Base-by-base conservation (phyloP, 1,140 invertebrate species). In the Schmidtea mediterranea region DNA sequence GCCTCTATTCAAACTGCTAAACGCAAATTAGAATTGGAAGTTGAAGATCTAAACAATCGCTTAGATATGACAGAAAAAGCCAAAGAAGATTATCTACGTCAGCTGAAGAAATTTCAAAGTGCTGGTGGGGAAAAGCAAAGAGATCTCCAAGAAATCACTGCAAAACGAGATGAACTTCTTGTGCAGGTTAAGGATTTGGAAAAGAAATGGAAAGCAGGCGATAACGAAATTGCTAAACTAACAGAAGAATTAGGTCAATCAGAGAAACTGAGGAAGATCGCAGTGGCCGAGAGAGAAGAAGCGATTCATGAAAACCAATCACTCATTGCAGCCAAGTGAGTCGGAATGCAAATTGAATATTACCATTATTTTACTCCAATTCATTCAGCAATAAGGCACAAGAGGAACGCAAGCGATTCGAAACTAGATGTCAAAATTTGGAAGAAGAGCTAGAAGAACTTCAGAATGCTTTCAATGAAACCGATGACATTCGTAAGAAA, bases 391-490 rank as follows among this genome's bases (percentile, higher is more conserved):
- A 32, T 10, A 19, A 15, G 12, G 15, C 23, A 6, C 12, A 12
- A 12, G 46, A 48, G 16, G 46, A 48, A n/a, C 15, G 23, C 6
- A 48, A 48, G 19, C 6, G 38, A 6, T 24, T 48, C 5, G 46
- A 48, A 23, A 36, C 24, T 2, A 37, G 16, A 18, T 15, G 16
- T 13, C 16, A 18, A 15, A 18, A 24, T 13, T 23, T 48, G 10
- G 46, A 48, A 24, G 46, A 48, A 5, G 46, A 48, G 13, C 19
- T 48, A 24, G 46, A 48, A 24, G 46, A 48, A 24, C 15, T 21
- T 13, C 38, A 37, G 13, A 40, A 16, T 40, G 24, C 13, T 21
- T 12, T 18, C 12, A 23, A 48, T 13, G 23, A 18, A 13, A n/a
- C 38, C 3, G 36, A 40, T 5, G 46, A 48, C 19, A 15, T 8